Base-by-base conservation (phyloP, 2,797 vertebrate genomes). In the Antennarius maculatus region DNA sequence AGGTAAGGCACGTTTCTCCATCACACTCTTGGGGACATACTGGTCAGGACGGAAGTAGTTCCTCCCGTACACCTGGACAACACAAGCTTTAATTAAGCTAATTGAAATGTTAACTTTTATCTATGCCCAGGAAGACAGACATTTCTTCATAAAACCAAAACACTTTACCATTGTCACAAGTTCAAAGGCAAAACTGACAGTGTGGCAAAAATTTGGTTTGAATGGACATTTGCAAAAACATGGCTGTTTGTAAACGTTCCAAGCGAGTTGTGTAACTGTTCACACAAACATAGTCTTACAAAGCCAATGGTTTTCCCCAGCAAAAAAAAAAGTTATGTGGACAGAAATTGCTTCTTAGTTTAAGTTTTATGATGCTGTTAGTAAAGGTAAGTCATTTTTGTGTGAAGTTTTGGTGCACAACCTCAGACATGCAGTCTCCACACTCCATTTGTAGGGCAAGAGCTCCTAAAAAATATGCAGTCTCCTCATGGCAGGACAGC, bases 391-490 rank as follows among this genome's bases (percentile, higher is more conserved):
- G 11, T 14, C 3, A 27, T 49, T 15, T 65, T 2, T 34, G 31
- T 6, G 31, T 6, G 31, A 8, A 34, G 5, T 28, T 58, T 14
- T 54, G 28, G 34, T 37, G 27, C 28, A 54, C 69, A 56, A 97
- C 96, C 96, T 97, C 94, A 73, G 94, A 85, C 70, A 93, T 81
- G 47, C 92, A 95, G 89, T 94, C 94, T 73, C 96, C 96, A 66
- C 93, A 94, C 77, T 98, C 96, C 1, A 93, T 93, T 81, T 97
- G 95, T 71, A 98, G 86, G 75, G 96, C 96, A 53, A 97, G 89
- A 64, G 91, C 95, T 4, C 91, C 96, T 1, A 98, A 92, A 66
- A 92, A 94, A 61, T 97, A 79, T 23, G 94, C 86, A 0, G 87
- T 95, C 84, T 96, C 95, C 16, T 95, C 93, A 0, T 90, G 93